Evolutionary conservation across 2,113 vertebrate genomes (phyloP).

Genomic region (Puffinus mauretanicus): DNA sequence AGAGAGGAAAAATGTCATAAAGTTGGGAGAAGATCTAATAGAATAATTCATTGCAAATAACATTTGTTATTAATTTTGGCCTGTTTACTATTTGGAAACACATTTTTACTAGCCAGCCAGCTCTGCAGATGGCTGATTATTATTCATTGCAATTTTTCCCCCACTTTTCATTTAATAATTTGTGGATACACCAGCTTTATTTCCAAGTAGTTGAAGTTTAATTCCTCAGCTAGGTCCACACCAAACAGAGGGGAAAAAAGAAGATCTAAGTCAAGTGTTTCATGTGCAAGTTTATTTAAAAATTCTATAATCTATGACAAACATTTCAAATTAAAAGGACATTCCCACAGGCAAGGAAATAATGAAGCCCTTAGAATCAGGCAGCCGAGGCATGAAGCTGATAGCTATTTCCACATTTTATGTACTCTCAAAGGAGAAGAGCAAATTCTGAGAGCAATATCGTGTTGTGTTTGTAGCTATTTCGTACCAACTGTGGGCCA

Average conservation of each 20-base stretch:
- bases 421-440: conserved; percentile 40
- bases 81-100: conserved; percentile 44
- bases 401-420: conserved; percentile 34
- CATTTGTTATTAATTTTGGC: conserved; percentile 47
- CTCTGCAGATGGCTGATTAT: conserved; percentile 51
- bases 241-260: background rate
- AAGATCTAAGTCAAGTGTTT: conserved; percentile 37
- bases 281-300: conserved; percentile 54
- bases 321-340: conserved; percentile 66
- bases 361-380: conserved; percentile 51
- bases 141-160: background rate
- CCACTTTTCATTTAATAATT: conserved; percentile 15
- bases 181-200: conserved; percentile 18
- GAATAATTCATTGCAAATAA: conserved; percentile 10
- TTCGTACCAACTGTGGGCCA: background rate
- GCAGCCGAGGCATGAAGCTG: conserved; percentile 42
- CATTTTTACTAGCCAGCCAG: conserved; percentile 43
- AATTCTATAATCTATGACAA: conserved; percentile 58
- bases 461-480: conserved; percentile 1
- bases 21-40: background rate
- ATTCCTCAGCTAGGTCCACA: conserved; percentile 21
- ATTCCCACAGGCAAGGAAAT: conserved; percentile 64
- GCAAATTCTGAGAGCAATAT: conserved; percentile 3
- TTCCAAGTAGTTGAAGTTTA: conserved; percentile 32
- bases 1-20: background rate